Conservation (phyloP, 2,888 invertebrate species). For the Ophion costatus region DNA sequence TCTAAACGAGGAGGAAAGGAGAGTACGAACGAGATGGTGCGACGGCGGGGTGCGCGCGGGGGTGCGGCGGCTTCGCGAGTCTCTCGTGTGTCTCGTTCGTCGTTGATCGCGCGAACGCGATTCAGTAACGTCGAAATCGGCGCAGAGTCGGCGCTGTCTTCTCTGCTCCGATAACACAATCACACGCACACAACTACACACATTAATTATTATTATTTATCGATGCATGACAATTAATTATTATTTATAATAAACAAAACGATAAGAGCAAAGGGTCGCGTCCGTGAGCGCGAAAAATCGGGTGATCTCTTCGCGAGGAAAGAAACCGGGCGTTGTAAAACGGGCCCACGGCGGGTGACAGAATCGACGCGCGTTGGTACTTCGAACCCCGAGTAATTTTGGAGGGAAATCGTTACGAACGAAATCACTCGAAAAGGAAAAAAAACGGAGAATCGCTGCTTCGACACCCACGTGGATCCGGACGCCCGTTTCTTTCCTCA, state of each 20-base stretch:
- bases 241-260: conserved; percentile 31
- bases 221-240: conserved; percentile 31
- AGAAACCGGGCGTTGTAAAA: conserved; percentile 59
- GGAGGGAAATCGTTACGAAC: neutral
- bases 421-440: neutral
- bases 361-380: conserved; percentile 32
- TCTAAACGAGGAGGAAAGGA: conserved; percentile 9
- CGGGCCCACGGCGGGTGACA: conserved; percentile 56
- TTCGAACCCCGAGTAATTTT: neutral
- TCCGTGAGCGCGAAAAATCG: conserved; percentile 46
- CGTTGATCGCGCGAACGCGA: conserved; percentile 34
- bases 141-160: conserved; percentile 53
- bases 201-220: conserved; percentile 21
- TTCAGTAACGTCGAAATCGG: conserved; percentile 63
- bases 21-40: conserved; percentile 7
- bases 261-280: conserved; percentile 22
- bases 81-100: conserved; percentile 45
- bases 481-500: conserved; percentile 56
- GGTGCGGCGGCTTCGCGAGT: conserved; percentile 1
- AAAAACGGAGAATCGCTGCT: conserved; percentile 31
- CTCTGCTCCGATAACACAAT: conserved; percentile 50
- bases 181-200: neutral
- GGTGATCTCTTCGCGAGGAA: conserved; percentile 49
- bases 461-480: conserved; percentile 62
- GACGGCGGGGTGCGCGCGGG: conserved; percentile 38